phyloP scores from a whole-genome alignment of 2,797 vertebrate genomes.

The Centropyge bicolor region DNA sequence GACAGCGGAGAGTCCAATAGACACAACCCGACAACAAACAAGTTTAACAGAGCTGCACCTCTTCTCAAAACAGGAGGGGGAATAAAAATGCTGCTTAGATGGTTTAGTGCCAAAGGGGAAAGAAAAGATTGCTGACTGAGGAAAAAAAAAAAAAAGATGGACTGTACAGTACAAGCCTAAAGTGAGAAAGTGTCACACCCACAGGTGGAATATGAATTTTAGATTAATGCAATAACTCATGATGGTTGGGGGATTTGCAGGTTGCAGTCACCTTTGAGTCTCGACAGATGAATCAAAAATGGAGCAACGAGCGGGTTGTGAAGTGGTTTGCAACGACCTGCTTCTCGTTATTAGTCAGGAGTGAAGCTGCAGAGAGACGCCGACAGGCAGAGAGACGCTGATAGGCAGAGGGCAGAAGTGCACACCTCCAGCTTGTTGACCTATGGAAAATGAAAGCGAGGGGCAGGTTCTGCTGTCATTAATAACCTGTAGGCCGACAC shows the following conservation, averaged over 20 bases:
- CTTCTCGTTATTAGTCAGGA: conserved; percentile 21
- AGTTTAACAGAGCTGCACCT: conserved; percentile 15
- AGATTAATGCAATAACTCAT: conserved; percentile 1
- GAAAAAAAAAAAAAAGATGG: not conserved
- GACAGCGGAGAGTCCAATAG: conserved; percentile 57
- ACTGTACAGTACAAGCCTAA: not conserved
- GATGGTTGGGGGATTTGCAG: not conserved
- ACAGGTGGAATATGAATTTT: not conserved
- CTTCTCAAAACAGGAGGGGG: not conserved
- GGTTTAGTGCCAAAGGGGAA: not conserved
- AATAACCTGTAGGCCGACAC: conserved; percentile 56
- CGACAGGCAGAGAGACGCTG: conserved; percentile 29
- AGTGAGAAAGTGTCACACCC: not conserved
- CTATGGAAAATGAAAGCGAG: conserved; percentile 47
- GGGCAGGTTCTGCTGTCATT: conserved; percentile 49
- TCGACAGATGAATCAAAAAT: conserved; percentile 38
- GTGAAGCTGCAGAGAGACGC: conserved; percentile 19
- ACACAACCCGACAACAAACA: conserved; percentile 46
- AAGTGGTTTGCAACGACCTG: conserved; percentile 29
- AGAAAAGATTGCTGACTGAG: conserved; percentile 4
- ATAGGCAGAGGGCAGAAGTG: conserved; percentile 19
- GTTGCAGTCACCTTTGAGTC: conserved; percentile 1
- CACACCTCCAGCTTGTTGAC: conserved; percentile 57
- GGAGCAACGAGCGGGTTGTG: conserved; percentile 25
- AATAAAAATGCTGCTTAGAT: not conserved